Evolutionary conservation across 2,797 vertebrate genomes (phyloP), one percentile per base, ranked within the genome.

Genomic region (Galago senegalensis): DNA sequence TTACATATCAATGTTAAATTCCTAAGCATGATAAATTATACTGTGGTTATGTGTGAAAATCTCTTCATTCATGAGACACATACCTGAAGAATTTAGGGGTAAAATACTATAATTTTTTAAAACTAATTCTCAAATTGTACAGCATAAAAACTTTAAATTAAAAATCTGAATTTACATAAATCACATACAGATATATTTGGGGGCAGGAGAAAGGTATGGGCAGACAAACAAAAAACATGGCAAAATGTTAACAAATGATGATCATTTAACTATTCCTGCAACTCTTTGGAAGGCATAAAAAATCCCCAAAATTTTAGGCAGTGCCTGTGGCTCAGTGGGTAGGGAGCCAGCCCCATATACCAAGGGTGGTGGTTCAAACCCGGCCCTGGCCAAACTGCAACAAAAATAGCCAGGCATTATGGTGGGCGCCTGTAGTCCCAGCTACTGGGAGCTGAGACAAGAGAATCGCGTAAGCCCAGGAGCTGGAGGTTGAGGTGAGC

Each of bases 211-310:
- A 61, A 89, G 53, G 23, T 21, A 65, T 25, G 1, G 7, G 75
- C 4, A 85, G 16, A 77, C 63, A 89, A 34, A 70, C 34, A 89
- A 93, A 76, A 93, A 61, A 76, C 40, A 81, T 4, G 37, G 60
- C 91, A 93, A 82, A 81, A n/a, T 27, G 29, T 80, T 80, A 90
- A 84, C 61, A 90, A 67, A 0, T 49, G 25, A 18, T 76, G 40
- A 76, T 87, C 43, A 53, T 14, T 61, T 10, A 29, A 77, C 61
- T 46, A 46, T 63, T 93, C 67, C 70, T 46, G 11, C 6, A 93
- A 75, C 60, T 82, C 69, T 76, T 77, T 53, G 87, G 25, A 61
- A 95, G 86, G 27, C 73, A 13, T 75, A n/a, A 76, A 87, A 87
- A 49, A 49, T 14, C 49, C 49, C 13, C 49, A 14, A 49, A 49